These are phyloP conservation scores for Grantiella picta DNA, from an alignment of 2,113 vertebrate genomes.

Conservation along the genomic window DNA sequence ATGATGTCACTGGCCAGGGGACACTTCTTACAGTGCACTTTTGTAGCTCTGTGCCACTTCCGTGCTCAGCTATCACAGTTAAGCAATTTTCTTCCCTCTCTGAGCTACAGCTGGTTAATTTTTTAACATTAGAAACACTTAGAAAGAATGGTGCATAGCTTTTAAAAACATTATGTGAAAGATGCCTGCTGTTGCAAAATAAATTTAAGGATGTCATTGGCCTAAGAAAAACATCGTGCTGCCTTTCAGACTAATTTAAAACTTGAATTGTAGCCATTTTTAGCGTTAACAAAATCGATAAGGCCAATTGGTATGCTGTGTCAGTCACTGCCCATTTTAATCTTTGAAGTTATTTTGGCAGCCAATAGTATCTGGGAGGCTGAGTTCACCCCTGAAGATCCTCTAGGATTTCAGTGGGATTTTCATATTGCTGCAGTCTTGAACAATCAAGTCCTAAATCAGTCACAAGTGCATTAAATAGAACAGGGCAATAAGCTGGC, in stretches of 20 bases:
- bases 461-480: not conserved
- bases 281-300: not conserved
- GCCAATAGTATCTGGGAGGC: not conserved
- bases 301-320: not conserved
- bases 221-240: not conserved
- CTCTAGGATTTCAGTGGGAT: not conserved
- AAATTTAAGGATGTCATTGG: not conserved
- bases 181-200: not conserved
- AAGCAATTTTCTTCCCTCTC: not conserved
- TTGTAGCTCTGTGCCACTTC: not conserved
- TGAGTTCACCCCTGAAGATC: not conserved
- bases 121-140: slow-evolving; percentile 1
- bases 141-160: not conserved
- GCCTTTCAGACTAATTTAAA: slow-evolving; percentile 22
- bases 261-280: slow-evolving; percentile 45
- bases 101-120: not conserved
- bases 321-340: not conserved
- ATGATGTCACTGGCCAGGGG: not conserved
- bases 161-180: not conserved
- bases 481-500: not conserved
- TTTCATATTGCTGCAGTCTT: not conserved
- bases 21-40: not conserved
- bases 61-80: not conserved
- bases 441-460: not conserved
- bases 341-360: not conserved